These are phyloP conservation scores for Drosophila borborema DNA, from an alignment of 2,888 invertebrate genomes.

Conservation along the genomic window DNA sequence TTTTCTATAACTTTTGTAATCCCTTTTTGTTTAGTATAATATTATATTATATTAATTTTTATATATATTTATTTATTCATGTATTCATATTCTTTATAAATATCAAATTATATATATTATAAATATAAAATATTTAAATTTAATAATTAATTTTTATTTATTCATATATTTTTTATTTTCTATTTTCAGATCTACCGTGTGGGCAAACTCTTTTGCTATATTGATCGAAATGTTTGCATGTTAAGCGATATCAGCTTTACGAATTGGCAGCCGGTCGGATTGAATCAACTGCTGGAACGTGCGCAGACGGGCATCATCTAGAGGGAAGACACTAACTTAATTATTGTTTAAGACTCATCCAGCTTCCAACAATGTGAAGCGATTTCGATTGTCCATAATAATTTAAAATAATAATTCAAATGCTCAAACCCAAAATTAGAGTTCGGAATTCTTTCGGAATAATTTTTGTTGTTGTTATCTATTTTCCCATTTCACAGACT, in stretches of 20 bases:
- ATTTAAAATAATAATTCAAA: not conserved
- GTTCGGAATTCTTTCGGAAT: not conserved
- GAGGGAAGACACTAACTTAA: not conserved
- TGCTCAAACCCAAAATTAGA: not conserved
- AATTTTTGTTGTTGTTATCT: not conserved
- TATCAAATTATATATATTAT: not conserved
- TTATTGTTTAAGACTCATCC: not conserved
- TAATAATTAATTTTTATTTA: not conserved
- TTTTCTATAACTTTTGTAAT: too few species aligned
- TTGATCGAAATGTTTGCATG: conserved; percentile 85
- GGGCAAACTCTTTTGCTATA: conserved; percentile 85
- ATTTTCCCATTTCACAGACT: not conserved
- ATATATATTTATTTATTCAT: not conserved
- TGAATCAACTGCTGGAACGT: conserved; percentile 82
- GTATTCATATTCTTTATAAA: not conserved
- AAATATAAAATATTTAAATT: not conserved
- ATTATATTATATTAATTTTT: too few species aligned
- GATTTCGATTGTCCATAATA: not conserved
- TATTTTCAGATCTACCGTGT: conserved; percentile 83
- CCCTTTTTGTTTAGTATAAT: too few species aligned
- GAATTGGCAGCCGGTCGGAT: conserved; percentile 83
- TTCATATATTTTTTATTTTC: not conserved
- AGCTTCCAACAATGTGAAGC: not conserved
- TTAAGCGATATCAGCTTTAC: conserved; percentile 82
- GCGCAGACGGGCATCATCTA: conserved; percentile 76